Conservation (phyloP, 2,113 vertebrate genomes). For the Merops nubicus region DNA sequence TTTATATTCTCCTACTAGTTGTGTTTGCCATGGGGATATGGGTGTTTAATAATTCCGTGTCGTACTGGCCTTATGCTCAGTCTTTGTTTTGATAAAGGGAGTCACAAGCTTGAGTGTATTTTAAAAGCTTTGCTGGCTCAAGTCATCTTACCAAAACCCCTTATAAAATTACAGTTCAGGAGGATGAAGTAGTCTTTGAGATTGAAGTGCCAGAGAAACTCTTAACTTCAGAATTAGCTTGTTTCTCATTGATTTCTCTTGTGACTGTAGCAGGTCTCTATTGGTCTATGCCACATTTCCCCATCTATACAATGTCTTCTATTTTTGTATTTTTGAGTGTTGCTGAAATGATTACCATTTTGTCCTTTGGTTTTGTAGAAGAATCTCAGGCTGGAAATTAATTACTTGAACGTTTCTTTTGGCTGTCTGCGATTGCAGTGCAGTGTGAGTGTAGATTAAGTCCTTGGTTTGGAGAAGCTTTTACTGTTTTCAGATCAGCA, state of each 20-base stretch:
- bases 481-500: not conserved
- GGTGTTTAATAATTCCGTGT: not conserved
- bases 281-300: not conserved
- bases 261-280: not conserved
- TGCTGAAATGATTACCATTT: not conserved
- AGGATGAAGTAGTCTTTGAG: not conserved
- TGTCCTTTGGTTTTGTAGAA: not conserved
- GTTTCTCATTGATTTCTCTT: not conserved
- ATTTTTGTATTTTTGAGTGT: not conserved
- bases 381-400: not conserved
- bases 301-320: not conserved
- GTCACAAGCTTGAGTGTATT: not conserved
- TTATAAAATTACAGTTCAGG: not conserved
- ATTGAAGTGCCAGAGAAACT: not conserved
- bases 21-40: not conserved
- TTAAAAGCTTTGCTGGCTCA: not conserved
- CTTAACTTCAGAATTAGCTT: not conserved
- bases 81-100: not conserved
- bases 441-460: not conserved
- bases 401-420: not conserved
- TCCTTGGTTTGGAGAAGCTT: not conserved
- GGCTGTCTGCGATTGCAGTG: not conserved
- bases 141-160: not conserved
- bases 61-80: not conserved
- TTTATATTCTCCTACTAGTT: not conserved